phyloP scores from a whole-genome alignment of 2,888 invertebrate genomes.

The Eucera pruinosa region DNA sequence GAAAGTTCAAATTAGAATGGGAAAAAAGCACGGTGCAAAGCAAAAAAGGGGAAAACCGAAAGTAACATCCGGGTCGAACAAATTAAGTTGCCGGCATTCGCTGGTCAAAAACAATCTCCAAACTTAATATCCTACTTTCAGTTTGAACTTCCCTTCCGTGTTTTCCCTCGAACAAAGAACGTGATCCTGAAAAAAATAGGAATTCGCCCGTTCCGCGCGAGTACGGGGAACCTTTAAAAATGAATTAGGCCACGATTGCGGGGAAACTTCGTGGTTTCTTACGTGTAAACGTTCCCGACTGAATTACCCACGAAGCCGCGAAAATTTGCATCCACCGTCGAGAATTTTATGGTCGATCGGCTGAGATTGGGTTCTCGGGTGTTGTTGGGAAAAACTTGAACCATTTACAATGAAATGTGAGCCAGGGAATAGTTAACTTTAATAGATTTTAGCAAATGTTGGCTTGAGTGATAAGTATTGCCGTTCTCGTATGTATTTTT shows the following conservation, averaged over 20 bases:
- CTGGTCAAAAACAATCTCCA: constrained; percentile 26
- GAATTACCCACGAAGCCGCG: constrained; percentile 9
- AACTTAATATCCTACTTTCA: constrained; percentile 22
- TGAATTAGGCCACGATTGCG: constrained; percentile 23
- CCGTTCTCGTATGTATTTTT: too few species aligned
- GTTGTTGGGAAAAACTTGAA: background rate
- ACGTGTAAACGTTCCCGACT: background rate
- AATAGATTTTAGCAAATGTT: background rate
- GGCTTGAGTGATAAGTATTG: too few species aligned
- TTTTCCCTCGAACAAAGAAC: constrained; percentile 3
- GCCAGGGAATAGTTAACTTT: too few species aligned
- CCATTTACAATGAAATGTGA: background rate
- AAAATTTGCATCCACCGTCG: constrained; percentile 11
- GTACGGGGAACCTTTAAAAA: constrained; percentile 9
- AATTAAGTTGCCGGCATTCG: constrained; percentile 30
- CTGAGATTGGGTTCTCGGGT: background rate
- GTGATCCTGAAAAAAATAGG: background rate
- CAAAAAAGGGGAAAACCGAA: background rate
- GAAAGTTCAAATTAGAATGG: constrained; percentile 14
- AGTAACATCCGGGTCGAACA: background rate
- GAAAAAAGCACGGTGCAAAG: too few species aligned
- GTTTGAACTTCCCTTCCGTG: constrained; percentile 4
- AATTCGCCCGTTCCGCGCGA: background rate
- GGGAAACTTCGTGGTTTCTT: background rate
- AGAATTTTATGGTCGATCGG: constrained; percentile 6